Percentiles rank a stretch among this genome's conserved stretches.
Evolutionary conservation across 2,113 vertebrate genomes (phyloP).

Genomic region (Corythaixoides concolor): DNA sequence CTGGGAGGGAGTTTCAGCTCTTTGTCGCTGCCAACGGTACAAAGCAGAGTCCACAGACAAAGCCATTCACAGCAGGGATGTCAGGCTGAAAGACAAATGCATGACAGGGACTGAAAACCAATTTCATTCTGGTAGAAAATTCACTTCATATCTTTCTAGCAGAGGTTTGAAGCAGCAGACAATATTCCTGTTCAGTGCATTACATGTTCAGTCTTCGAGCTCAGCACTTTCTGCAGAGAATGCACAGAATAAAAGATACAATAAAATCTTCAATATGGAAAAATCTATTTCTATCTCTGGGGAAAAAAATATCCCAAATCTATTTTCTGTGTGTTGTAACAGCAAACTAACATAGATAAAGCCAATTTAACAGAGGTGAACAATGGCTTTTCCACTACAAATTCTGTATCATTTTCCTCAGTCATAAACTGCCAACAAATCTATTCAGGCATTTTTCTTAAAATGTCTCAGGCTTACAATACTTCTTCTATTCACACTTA

Average conservation of each 20-base stretch:
- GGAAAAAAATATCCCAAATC: not conserved
- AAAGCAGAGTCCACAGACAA: constrained; percentile 65
- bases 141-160: not conserved
- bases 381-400: not conserved
- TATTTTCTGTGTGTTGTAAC: not conserved
- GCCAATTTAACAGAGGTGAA: not conserved
- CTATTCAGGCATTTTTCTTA: not conserved
- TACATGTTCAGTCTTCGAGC: not conserved
- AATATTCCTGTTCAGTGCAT: not conserved
- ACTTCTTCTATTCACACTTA: not conserved
- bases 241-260: not conserved
- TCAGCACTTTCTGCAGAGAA: not conserved
- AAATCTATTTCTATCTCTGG: not conserved
- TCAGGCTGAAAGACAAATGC: constrained; percentile 31
- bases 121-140: not conserved
- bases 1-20: not conserved
- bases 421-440: not conserved
- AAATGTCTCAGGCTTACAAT: not conserved
- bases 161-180: not conserved
- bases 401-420: not conserved
- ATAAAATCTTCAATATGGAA: not conserved
- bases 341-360: not conserved
- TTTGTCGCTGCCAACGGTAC: constrained; percentile 33
- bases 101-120: not conserved
- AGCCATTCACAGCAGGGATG: constrained; percentile 33